phyloP scores from a whole-genome alignment of 2,888 invertebrate genomes.

The Drosophila nr. fundita region DNA sequence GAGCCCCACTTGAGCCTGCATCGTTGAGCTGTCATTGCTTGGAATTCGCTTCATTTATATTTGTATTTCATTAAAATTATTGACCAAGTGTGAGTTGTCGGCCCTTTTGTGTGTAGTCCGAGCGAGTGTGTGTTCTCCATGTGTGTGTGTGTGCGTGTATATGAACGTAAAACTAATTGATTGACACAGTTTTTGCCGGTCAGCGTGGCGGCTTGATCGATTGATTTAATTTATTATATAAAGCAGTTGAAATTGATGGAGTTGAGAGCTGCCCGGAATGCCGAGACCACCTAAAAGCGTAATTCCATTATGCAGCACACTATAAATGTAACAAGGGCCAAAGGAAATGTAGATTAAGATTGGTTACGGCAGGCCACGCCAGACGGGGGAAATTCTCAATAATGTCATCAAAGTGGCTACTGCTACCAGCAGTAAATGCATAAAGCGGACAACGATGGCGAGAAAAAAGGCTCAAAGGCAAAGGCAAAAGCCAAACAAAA shows the following conservation, averaged over 20 bases:
- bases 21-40: conserved; percentile 66
- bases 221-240: conserved; percentile 78
- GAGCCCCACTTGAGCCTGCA: conserved; percentile 49
- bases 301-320: conserved; percentile 74
- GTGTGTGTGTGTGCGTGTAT: conserved; percentile 6
- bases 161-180: conserved; percentile 67
- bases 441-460: conserved; percentile 59
- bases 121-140: conserved; percentile 2
- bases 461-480: conserved; percentile 57
- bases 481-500: conserved; percentile 68
- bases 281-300: conserved; percentile 62
- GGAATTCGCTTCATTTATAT: conserved; percentile 71
- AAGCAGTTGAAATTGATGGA: conserved; percentile 78
- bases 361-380: neutral
- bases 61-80: conserved; percentile 80
- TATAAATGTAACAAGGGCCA: conserved; percentile 23
- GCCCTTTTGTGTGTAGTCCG: neutral
- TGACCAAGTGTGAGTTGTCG: conserved; percentile 30
- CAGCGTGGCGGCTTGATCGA: conserved; percentile 68
- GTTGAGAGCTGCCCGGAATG: conserved; percentile 42
- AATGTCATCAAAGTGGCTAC: conserved; percentile 80
- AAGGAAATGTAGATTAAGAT: conserved; percentile 20
- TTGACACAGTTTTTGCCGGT: conserved; percentile 75
- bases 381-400: conserved; percentile 43
- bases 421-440: conserved; percentile 63